These are phyloP conservation scores for Stenichneumon culpator DNA, from an alignment of 2,888 invertebrate genomes.

Conservation along the genomic window DNA sequence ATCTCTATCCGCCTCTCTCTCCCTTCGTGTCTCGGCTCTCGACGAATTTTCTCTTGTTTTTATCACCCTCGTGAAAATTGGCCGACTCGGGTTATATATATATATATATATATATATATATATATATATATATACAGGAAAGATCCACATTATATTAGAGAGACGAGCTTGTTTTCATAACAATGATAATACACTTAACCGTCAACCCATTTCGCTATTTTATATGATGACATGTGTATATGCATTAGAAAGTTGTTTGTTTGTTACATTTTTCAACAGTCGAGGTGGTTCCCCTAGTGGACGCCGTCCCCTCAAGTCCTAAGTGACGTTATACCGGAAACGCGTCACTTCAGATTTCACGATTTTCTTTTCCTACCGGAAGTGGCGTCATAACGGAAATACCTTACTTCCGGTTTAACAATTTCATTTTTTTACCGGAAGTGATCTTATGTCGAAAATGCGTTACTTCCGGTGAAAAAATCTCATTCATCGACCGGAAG, in stretches of 20 bases:
- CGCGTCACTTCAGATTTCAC: too few relatives aligned
- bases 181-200: conserved; percentile 49
- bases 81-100: conserved; percentile 41
- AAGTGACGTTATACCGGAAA: too few relatives aligned
- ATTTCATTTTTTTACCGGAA: too few relatives aligned
- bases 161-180: conserved; percentile 55
- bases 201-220: conserved; percentile 14
- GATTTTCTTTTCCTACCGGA: too few relatives aligned
- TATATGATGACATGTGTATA: not conserved
- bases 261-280: not conserved
- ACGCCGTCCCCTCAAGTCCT: too few relatives aligned
- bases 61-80: conserved; percentile 56
- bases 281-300: too few relatives aligned
- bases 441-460: too few relatives aligned
- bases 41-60: conserved; percentile 32
- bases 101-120: not conserved
- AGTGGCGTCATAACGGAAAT: too few relatives aligned
- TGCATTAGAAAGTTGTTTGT: not conserved
- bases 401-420: too few relatives aligned
- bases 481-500: too few relatives aligned
- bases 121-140: conserved; percentile 14
- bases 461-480: too few relatives aligned
- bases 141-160: conserved; percentile 51
- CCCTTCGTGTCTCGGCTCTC: conserved; percentile 17
- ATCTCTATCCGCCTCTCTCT: not conserved